Percentiles rank a stretch among this genome's conserved stretches.
Conservation (phyloP, 2,888 invertebrate genomes). For the Dysmachus trigonus region DNA sequence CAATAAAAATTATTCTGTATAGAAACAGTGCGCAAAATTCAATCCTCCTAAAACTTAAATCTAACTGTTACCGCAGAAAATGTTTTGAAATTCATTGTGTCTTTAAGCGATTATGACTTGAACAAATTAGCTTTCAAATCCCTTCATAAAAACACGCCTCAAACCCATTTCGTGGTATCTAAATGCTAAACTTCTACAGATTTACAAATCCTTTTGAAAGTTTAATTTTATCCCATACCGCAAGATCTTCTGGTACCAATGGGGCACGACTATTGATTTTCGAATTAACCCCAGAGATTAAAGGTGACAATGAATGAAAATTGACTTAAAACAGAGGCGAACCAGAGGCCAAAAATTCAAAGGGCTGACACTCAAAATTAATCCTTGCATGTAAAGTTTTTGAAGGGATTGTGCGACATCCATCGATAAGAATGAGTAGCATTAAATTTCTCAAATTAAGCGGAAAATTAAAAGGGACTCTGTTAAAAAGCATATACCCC, state of each 20-base stretch:
- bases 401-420: background rate
- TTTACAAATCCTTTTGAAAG: background rate
- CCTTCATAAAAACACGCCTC: background rate
- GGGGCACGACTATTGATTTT: background rate
- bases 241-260: background rate
- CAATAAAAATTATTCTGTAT: too few relatives aligned
- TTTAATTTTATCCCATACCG: background rate
- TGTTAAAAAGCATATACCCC: background rate
- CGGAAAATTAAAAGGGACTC: constrained; percentile 30
- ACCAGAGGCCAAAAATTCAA: background rate
- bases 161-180: background rate
- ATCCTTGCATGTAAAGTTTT: background rate
- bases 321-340: background rate
- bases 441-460: constrained; percentile 33
- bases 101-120: background rate
- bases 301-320: background rate
- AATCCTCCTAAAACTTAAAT: background rate
- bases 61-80: background rate
- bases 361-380: background rate
- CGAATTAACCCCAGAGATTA: background rate
- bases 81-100: background rate
- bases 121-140: background rate
- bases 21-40: background rate
- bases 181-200: background rate
- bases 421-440: background rate